Evolutionary conservation across 2,888 invertebrate species (phyloP).

Genomic region (Mantis religiosa): DNA sequence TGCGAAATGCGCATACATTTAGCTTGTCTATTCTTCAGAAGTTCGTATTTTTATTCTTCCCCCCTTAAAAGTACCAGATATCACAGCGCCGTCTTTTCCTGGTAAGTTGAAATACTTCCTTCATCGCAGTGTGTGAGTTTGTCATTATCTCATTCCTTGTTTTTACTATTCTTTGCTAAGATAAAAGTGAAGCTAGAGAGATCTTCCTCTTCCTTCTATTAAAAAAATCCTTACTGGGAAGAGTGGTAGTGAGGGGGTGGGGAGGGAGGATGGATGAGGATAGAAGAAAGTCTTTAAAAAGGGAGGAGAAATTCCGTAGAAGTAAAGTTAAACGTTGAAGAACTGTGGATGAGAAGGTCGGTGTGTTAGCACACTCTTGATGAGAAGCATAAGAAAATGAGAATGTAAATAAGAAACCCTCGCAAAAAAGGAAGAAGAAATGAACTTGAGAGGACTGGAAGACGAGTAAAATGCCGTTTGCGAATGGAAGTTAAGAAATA

Average conservation of each 20-base stretch:
- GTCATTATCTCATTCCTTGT: not conserved
- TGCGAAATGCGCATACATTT: not conserved
- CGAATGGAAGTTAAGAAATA: not conserved
- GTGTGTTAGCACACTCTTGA: not conserved
- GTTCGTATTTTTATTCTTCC: not conserved
- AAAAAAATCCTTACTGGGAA: not conserved
- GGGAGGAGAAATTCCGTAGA: not conserved
- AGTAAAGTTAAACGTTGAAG: not conserved
- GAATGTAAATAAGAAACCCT: not conserved
- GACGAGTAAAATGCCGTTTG: not conserved
- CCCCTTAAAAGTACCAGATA: not conserved
- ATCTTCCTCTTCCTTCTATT: not conserved
- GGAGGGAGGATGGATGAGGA: not conserved
- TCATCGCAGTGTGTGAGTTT: not conserved
- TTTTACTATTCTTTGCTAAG: not conserved
- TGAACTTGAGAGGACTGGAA: not conserved
- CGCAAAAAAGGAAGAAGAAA: not conserved
- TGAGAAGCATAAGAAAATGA: conserved; percentile 9
- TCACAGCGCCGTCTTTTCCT: not conserved
- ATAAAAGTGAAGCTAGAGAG: not conserved
- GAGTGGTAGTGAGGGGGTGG: not conserved
- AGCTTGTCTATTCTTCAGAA: not conserved
- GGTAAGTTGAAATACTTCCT: not conserved
- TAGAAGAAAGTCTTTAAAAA: not conserved
- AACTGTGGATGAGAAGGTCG: not conserved